These are phyloP conservation scores for Sarcophaga carnaria DNA, from an alignment of 2,888 invertebrate species.

Conservation along the genomic window DNA sequence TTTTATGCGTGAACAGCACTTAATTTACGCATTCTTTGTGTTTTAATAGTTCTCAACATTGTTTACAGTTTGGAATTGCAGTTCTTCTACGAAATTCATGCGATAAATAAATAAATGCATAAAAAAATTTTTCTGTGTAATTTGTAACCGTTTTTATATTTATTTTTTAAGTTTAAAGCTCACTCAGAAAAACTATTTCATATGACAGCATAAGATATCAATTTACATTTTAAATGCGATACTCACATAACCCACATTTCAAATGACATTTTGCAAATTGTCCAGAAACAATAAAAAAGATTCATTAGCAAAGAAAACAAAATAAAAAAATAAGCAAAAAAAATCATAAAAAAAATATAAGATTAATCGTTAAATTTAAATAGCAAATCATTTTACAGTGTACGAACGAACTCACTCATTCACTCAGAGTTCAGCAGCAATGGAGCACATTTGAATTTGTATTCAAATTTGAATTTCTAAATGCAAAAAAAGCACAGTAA, in stretches of 20 bases:
- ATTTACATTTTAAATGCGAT: conserved; percentile 47
- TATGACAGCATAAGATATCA: conserved; percentile 42
- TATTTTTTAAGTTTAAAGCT: too few relatives aligned
- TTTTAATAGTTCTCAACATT: too few relatives aligned
- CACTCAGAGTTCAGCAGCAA: too few relatives aligned
- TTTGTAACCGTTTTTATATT: neutral
- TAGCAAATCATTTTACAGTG: neutral
- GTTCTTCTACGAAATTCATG: too few relatives aligned
- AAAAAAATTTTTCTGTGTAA: neutral
- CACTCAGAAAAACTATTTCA: neutral
- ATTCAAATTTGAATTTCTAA: conserved; percentile 25
- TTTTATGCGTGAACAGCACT: too few relatives aligned
- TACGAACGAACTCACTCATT: neutral
- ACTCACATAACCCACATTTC: conserved; percentile 49
- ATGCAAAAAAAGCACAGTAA: conserved; percentile 26
- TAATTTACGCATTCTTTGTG: too few relatives aligned
- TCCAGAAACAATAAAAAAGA: neutral
- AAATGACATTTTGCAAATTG: conserved; percentile 28
- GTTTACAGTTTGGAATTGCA: too few relatives aligned
- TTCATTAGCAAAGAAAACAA: neutral
- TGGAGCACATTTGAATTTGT: conserved; percentile 1
- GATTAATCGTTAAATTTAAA: neutral
- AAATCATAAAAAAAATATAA: too few relatives aligned
- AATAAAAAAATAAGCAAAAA: too few relatives aligned
- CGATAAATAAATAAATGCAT: too few relatives aligned